phyloP scores from a whole-genome alignment of 2,113 vertebrate species.

The Cryptomyrus ogoouensis region DNA sequence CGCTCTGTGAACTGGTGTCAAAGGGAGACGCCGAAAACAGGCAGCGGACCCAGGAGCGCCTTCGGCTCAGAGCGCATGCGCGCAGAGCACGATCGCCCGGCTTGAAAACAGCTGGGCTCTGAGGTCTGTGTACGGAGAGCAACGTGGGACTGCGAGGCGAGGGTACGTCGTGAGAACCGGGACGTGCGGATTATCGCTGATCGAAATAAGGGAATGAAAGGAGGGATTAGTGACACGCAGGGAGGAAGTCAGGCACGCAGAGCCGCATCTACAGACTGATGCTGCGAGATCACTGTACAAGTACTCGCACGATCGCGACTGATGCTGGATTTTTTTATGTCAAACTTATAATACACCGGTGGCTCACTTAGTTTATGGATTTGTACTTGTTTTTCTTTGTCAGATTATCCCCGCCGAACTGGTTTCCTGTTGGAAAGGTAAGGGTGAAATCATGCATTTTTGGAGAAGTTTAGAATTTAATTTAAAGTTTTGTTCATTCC shows the following conservation, averaged over 20 bases:
- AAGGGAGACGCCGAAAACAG: not conserved
- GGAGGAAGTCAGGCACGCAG: conserved; percentile 7
- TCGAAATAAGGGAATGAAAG: conserved; percentile 29
- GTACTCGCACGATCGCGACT: not conserved
- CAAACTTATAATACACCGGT: not conserved
- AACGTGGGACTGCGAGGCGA: conserved; percentile 15
- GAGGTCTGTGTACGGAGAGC: not conserved
- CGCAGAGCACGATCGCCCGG: not conserved
- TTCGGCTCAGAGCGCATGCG: not conserved
- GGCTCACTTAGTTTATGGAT: not conserved
- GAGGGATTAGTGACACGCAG: conserved; percentile 27
- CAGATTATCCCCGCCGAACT: not conserved
- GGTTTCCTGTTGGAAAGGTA: not conserved
- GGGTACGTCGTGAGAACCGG: conserved; percentile 22
- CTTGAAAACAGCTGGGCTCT: not conserved
- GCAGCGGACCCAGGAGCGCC: not conserved
- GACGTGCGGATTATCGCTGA: conserved; percentile 27
- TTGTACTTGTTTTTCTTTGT: not conserved
- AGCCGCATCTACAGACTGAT: conserved; percentile 11
- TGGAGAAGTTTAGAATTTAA: not conserved
- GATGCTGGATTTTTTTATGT: not conserved
- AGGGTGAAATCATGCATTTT: not conserved
- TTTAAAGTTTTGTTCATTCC: not conserved
- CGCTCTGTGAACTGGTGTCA: not conserved
- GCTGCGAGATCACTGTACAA: not conserved